Conservation (phyloP, 1,140 invertebrate species). For the Catajapyx aquilonaris region DNA sequence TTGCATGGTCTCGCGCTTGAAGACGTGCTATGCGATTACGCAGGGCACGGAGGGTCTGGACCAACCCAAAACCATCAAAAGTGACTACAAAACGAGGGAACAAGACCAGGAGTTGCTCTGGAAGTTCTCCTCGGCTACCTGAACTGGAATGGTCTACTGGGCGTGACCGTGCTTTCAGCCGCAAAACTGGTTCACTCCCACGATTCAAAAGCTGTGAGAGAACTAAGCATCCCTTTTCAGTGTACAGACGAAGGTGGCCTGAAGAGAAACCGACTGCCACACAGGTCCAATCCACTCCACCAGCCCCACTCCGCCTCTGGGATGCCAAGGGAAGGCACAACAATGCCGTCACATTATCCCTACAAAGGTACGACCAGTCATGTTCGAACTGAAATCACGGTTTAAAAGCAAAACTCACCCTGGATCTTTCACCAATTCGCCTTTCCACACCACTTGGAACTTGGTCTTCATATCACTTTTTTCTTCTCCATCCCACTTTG, state of each 20-base stretch:
- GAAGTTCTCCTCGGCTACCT: conserved; percentile 40
- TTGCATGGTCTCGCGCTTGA: too few species aligned
- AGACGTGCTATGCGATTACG: not conserved
- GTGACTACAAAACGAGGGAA: not conserved
- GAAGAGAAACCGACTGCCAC: conserved; percentile 66
- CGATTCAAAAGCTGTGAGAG: too few species aligned
- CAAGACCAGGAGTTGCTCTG: not conserved
- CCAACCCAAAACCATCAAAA: not conserved
- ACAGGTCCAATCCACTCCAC: conserved; percentile 81
- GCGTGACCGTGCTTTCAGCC: too few species aligned
- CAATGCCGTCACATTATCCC: conserved; percentile 32
- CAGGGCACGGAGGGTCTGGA: not conserved
- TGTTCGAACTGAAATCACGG: not conserved
- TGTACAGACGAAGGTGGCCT: conserved; percentile 72
- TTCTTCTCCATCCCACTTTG: conserved; percentile 28
- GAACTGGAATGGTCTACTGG: too few species aligned
- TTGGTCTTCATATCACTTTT: conserved; percentile 24
- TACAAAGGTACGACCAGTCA: conserved; percentile 14
- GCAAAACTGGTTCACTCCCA: too few species aligned
- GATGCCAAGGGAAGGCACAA: conserved; percentile 39
- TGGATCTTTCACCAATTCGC: conserved; percentile 12
- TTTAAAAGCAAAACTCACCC: not conserved
- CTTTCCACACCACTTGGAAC: conserved; percentile 23
- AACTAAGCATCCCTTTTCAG: too few species aligned
- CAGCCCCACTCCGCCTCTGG: conserved; percentile 34